phyloP scores from a whole-genome alignment of 2,113 vertebrate genomes.

The Strix uralensis region DNA sequence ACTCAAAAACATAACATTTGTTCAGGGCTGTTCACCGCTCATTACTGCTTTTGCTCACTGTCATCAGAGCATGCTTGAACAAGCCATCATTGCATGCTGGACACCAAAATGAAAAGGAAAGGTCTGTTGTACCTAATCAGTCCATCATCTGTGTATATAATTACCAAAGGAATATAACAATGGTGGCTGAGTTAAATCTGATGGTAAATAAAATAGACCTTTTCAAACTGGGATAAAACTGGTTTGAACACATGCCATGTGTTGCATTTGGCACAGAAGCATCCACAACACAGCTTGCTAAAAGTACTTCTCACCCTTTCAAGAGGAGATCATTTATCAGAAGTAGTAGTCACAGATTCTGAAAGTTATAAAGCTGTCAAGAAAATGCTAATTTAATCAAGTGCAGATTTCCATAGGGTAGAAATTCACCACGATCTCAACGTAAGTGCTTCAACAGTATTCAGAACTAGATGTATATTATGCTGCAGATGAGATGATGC shows the following conservation, averaged over 20 bases:
- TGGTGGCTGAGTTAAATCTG: neutral
- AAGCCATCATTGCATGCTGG: neutral
- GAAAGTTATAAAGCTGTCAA: conserved; percentile 18
- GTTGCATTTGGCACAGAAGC: neutral
- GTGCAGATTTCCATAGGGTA: neutral
- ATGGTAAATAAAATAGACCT: neutral
- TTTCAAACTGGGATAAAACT: neutral
- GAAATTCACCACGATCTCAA: neutral
- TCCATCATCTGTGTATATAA: neutral
- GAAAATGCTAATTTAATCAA: conserved; percentile 57
- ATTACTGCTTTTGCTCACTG: neutral
- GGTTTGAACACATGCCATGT: neutral
- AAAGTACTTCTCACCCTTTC: neutral
- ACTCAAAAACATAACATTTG: neutral
- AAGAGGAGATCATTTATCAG: conserved; percentile 18
- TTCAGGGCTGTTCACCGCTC: neutral
- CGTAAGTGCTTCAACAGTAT: neutral
- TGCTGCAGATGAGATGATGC: neutral
- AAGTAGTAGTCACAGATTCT: neutral
- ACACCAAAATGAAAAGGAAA: neutral
- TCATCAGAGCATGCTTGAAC: rapidly evolving
- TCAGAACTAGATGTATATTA: neutral
- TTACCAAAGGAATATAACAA: neutral
- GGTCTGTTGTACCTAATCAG: neutral
- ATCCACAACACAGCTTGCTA: neutral